These are phyloP conservation scores for Tapirus indicus DNA, from an alignment of 2,797 vertebrate species.

Conservation along the genomic window DNA sequence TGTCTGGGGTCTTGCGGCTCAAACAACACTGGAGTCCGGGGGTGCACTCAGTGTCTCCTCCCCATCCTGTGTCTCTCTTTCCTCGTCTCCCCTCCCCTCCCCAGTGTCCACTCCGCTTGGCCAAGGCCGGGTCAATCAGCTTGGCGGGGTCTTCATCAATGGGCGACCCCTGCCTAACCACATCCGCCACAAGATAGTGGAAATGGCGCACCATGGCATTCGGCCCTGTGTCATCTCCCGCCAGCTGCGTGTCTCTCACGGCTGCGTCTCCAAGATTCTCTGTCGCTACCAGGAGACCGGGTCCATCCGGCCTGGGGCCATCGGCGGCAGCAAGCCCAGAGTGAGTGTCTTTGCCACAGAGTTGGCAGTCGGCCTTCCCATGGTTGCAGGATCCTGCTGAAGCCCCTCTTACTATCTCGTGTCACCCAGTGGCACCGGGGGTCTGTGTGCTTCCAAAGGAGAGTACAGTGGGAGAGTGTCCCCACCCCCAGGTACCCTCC, in stretches of 20 bases:
- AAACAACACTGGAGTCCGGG: not conserved
- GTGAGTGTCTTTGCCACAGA: conserved; percentile 91
- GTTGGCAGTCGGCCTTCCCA: not conserved
- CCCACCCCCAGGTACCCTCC: not conserved
- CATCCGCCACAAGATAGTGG: conserved; percentile 99
- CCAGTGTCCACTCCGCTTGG: conserved; percentile 98
- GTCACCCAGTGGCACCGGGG: not conserved
- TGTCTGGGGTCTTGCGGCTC: not conserved
- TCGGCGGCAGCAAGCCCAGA: conserved; percentile 99
- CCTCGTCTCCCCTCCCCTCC: not conserved
- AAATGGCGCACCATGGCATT: conserved; percentile 99
- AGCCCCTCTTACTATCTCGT: not conserved
- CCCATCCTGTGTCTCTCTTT: not conserved
- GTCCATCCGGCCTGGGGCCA: conserved; percentile 98
- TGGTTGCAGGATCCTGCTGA: not conserved
- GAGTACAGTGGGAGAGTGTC: not conserved
- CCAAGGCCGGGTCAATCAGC: conserved; percentile 98
- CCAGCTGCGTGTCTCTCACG: conserved; percentile 97
- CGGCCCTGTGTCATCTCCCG: conserved; percentile 98
- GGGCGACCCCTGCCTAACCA: conserved; percentile 98
- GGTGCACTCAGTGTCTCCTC: rapidly evolving
- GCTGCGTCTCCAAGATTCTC: conserved; percentile 99
- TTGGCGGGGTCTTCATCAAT: conserved; percentile 99
- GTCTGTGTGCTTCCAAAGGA: not conserved
- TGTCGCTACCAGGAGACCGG: conserved; percentile 99